These are phyloP conservation scores for Pangasianodon gigas DNA, from an alignment of 2,113 vertebrate species.

Conservation along the genomic window DNA sequence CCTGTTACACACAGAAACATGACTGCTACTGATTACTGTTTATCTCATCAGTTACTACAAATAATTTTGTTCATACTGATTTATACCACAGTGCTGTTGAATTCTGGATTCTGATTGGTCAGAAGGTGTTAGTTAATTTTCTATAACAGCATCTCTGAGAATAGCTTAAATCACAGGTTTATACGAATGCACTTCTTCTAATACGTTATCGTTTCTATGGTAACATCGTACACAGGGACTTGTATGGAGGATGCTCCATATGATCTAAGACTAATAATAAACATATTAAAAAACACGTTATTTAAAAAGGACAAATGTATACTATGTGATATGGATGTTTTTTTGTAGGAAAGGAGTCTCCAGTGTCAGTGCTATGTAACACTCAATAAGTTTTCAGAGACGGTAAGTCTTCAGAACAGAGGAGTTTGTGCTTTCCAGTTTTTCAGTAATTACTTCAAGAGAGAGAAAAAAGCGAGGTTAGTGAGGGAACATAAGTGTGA, in stretches of 20 bases:
- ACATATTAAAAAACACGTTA: background rate
- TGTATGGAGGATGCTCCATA: background rate
- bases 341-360: too few species aligned
- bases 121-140: background rate
- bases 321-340: too few species aligned
- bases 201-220: background rate
- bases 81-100: background rate
- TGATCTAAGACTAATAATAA: background rate
- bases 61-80: too few species aligned
- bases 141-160: background rate
- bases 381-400: too few species aligned
- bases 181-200: background rate
- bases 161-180: background rate
- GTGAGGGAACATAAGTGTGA: too few species aligned
- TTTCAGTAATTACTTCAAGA: too few species aligned
- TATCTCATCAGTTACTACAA: background rate
- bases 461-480: too few species aligned
- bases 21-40: background rate
- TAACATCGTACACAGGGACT: background rate
- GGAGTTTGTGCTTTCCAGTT: too few species aligned
- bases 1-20: background rate
- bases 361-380: too few species aligned
- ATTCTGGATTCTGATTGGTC: background rate
- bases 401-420: too few species aligned
- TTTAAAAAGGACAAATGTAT: too few species aligned